A percentile compares a stretch with the other conserved stretches of the same genome.
These are phyloP conservation scores for Taenioides sp. DNA, from an alignment of 2,797 vertebrate genomes.

Conservation along the genomic window DNA sequence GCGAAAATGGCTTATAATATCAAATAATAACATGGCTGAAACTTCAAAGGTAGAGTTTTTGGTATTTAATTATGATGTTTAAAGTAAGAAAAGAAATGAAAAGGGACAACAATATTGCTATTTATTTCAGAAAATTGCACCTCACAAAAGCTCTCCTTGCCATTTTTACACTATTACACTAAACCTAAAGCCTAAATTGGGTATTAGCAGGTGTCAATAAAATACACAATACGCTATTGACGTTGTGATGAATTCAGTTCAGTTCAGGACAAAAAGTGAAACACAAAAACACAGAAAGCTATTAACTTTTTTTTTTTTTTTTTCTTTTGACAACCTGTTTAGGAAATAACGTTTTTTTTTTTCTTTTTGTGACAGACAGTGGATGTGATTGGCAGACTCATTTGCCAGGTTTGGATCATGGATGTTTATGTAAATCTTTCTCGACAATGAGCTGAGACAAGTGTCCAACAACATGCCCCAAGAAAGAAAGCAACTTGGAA, in stretches of 20 bases:
- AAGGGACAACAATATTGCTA: not conserved
- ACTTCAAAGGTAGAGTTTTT: not conserved
- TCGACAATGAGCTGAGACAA: slow-evolving; percentile 73
- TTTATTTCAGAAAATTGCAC: too few relatives aligned
- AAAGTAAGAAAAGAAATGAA: not conserved
- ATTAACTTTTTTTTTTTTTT: not conserved
- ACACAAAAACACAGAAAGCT: slow-evolving; percentile 37
- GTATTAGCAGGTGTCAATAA: too few relatives aligned
- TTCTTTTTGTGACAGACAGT: slow-evolving; percentile 69
- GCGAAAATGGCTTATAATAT: too few relatives aligned
- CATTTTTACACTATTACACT: too few relatives aligned
- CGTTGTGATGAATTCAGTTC: not conserved
- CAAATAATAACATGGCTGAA: not conserved
- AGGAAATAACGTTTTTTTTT: slow-evolving; percentile 56
- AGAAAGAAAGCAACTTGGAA: slow-evolving; percentile 67
- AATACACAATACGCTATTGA: too few relatives aligned
- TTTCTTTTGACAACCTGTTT: slow-evolving; percentile 44
- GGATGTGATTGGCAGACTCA: slow-evolving; percentile 78
- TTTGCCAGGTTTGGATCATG: slow-evolving; percentile 77
- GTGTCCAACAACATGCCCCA: slow-evolving; percentile 66
- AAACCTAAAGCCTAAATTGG: too few relatives aligned
- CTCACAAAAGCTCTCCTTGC: too few relatives aligned
- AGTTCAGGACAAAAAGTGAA: not conserved
- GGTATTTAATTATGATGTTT: not conserved
- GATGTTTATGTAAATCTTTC: slow-evolving; percentile 81